A percentile compares a stretch with the other conserved stretches of the same genome.
phyloP scores from a whole-genome alignment of 1,140 invertebrate genomes.

The Drosophila triauraria region DNA sequence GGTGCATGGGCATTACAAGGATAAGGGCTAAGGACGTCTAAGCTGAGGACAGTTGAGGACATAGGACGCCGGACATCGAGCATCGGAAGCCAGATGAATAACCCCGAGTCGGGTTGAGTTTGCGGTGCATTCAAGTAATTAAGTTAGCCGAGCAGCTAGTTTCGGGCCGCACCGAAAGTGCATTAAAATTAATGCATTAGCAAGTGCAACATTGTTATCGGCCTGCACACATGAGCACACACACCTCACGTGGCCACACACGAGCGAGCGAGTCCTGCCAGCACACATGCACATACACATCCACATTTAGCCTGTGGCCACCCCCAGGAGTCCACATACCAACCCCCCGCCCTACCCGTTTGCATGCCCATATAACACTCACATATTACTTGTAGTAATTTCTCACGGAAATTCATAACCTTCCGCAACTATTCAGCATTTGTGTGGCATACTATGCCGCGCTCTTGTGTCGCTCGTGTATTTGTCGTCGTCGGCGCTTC shows the following conservation, averaged over 20 bases:
- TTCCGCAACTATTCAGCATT: constrained; percentile 83
- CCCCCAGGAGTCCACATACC: constrained; percentile 3
- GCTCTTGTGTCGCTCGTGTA: constrained; percentile 54
- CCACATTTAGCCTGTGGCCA: constrained; percentile 1
- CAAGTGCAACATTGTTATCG: constrained; percentile 83
- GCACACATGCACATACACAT: background rate
- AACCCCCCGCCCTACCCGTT: background rate
- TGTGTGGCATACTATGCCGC: constrained; percentile 79
- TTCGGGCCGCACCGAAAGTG: constrained; percentile 68
- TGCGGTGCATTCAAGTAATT: constrained; percentile 71
- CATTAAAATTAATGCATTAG: constrained; percentile 83
- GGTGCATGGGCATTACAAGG: constrained; percentile 45
- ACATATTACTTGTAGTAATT: constrained; percentile 84
- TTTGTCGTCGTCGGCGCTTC: constrained; percentile 47
- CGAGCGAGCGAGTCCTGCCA: constrained; percentile 54
- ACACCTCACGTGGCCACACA: constrained; percentile 76
- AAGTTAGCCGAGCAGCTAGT: constrained; percentile 57
- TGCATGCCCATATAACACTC: constrained; percentile 67
- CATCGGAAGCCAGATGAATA: constrained; percentile 74
- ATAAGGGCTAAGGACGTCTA: constrained; percentile 13
- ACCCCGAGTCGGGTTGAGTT: constrained; percentile 60
- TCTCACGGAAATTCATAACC: constrained; percentile 84
- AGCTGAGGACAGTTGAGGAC: constrained; percentile 1
- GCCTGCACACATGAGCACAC: constrained; percentile 78
- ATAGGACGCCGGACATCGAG: constrained; percentile 32